phyloP scores from a whole-genome alignment of 2,797 vertebrate species.

The Parotocinclus haroldoi region DNA sequence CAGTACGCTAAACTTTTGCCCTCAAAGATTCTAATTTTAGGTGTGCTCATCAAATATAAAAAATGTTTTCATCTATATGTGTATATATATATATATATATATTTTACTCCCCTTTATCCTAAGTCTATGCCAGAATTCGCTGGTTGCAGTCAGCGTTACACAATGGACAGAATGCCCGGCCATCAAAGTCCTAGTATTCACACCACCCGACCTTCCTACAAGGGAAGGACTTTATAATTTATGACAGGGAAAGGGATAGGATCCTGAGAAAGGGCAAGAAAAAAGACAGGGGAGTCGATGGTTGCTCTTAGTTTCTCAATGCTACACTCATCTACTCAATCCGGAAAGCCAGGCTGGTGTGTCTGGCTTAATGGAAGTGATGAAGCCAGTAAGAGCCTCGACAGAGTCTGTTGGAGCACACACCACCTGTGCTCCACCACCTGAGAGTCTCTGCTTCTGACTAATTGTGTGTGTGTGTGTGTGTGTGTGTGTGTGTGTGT shows the following conservation, averaged over 20 bases:
- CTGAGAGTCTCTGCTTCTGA: not conserved
- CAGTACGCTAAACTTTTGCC: constrained; percentile 4
- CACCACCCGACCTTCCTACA: no score
- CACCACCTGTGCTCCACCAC: constrained; percentile 36
- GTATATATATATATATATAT: no score
- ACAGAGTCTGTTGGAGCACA: constrained; percentile 36
- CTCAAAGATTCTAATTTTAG: not conserved
- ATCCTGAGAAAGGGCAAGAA: constrained; percentile 16
- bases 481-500: no score
- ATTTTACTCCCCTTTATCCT: no score
- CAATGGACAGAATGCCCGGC: no score
- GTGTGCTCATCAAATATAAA: not conserved
- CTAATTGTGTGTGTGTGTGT: no score
- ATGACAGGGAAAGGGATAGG: constrained; percentile 10
- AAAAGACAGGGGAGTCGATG: constrained; percentile 12
- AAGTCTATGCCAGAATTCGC: no score
- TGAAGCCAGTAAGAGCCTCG: constrained; percentile 32
- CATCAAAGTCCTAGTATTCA: no score
- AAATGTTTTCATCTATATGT: no score
- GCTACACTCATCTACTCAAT: constrained; percentile 13
- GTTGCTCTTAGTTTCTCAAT: constrained; percentile 22
- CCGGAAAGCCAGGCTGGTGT: constrained; percentile 27
- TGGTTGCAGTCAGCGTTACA: no score
- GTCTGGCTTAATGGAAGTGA: constrained; percentile 32
- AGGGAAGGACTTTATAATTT: not conserved